phyloP scores from a whole-genome alignment of 2,113 vertebrate genomes.

The Monopterus albus region DNA sequence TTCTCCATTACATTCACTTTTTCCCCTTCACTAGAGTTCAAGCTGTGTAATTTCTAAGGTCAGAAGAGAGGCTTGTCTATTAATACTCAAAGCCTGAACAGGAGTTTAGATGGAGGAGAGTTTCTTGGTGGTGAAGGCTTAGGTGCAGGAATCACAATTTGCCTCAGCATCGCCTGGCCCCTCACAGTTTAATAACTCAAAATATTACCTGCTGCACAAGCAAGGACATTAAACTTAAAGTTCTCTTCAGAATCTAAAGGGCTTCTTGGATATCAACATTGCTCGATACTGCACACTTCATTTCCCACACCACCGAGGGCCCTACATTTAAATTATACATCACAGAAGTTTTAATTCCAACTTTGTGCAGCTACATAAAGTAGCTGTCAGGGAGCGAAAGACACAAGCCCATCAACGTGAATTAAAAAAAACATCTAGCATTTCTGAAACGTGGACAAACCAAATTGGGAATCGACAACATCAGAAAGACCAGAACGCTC shows the following conservation, averaged over 20 bases:
- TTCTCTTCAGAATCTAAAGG: conserved; percentile 74
- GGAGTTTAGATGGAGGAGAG: conserved; percentile 35
- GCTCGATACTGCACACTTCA: conserved; percentile 79
- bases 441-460: conserved; percentile 2
- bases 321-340: conserved; percentile 76
- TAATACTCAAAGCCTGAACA: conserved; percentile 49
- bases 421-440: conserved; percentile 30
- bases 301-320: conserved; percentile 67
- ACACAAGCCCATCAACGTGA: conserved; percentile 21
- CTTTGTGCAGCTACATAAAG: conserved; percentile 56
- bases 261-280: conserved; percentile 73
- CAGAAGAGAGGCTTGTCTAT: conserved; percentile 53
- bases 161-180: conserved; percentile 60
- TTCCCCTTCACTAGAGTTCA: conserved; percentile 33
- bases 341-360: conserved; percentile 60
- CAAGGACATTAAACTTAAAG: conserved; percentile 82
- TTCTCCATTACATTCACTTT: conserved; percentile 38
- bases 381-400: conserved; percentile 25
- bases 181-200: conserved; percentile 82
- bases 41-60: conserved; percentile 45
- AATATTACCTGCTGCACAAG: conserved; percentile 81
- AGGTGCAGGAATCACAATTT: conserved; percentile 65
- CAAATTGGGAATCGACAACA: background rate
- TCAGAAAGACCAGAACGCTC: background rate
- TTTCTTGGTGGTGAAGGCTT: conserved; percentile 30